Evolutionary conservation across 1,140 invertebrate genomes (phyloP).

Genomic region (Laupala kohalensis): DNA sequence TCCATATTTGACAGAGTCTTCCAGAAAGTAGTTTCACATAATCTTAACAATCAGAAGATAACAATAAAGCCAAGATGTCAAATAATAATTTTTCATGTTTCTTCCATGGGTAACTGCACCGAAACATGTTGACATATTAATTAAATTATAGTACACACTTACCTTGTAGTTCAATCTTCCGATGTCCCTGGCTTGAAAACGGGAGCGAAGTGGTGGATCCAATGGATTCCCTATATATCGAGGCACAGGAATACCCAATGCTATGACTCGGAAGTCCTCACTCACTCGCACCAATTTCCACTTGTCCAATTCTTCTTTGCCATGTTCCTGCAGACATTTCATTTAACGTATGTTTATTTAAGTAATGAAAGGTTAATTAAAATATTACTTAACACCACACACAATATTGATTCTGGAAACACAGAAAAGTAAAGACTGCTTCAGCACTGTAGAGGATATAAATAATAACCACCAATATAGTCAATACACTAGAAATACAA

Average conservation of each 20-base stretch:
- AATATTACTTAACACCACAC: background rate
- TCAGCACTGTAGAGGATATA: no score
- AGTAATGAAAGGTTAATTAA: conserved; percentile 10
- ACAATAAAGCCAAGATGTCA: background rate
- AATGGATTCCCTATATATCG: conserved; percentile 80
- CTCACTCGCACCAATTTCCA: conserved; percentile 81
- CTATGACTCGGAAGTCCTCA: conserved; percentile 85
- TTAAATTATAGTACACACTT: conserved; percentile 22
- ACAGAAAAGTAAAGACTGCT: no score
- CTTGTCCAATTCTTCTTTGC: conserved; percentile 59
- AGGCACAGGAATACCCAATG: conserved; percentile 78
- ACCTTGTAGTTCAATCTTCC: conserved; percentile 44
- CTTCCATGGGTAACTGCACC: no score
- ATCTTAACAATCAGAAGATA: no score
- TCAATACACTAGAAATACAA: no score
- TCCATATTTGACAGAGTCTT: no score
- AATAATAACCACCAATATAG: no score
- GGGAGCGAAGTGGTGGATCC: conserved; percentile 86
- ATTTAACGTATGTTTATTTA: background rate
- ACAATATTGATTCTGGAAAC: background rate
- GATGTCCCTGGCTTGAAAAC: conserved; percentile 87
- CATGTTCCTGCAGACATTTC: conserved; percentile 49
- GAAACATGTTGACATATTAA: background rate
- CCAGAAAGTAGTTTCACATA: no score
- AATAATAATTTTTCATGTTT: background rate